Conservation (phyloP, 2,797 vertebrate species). For the Eulemur rubriventer region DNA sequence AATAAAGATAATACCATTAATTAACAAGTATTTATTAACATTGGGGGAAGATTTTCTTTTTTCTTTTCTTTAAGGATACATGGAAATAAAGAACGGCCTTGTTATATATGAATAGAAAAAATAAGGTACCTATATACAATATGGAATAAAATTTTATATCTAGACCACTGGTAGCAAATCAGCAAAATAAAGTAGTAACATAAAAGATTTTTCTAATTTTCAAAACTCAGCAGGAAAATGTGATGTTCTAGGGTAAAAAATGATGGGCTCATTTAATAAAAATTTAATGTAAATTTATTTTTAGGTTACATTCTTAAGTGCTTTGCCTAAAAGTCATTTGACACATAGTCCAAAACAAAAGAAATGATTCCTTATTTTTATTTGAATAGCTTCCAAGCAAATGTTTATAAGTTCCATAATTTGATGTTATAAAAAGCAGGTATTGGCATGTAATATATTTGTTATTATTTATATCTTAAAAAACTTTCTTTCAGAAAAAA, state of each 20-base stretch:
- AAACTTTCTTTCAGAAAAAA: not conserved
- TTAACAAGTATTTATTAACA: not conserved
- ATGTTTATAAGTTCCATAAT: not conserved
- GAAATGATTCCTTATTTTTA: not conserved
- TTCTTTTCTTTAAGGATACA: constrained; percentile 18
- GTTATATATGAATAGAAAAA: not conserved
- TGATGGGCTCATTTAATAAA: constrained; percentile 15
- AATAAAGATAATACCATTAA: not conserved
- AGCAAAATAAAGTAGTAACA: not conserved
- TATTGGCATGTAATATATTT: not conserved
- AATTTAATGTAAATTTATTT: constrained; percentile 28
- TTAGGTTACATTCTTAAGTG: constrained; percentile 5
- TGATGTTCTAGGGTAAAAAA: not conserved
- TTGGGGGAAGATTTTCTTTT: not conserved
- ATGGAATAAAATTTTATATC: not conserved
- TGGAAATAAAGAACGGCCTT: not conserved
- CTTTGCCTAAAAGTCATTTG: constrained; percentile 24
- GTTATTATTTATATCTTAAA: constrained; percentile 1
- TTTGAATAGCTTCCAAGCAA: constrained; percentile 31
- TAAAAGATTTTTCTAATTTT: not conserved
- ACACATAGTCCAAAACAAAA: not conserved
- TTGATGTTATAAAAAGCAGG: not conserved
- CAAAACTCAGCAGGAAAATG: not conserved
- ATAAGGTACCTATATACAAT: not conserved
- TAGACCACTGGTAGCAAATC: not conserved